Evolutionary conservation across 2,888 invertebrate genomes (phyloP), one percentile per base, ranked within the genome.

Genomic region (Drosophila kuntzei): DNA sequence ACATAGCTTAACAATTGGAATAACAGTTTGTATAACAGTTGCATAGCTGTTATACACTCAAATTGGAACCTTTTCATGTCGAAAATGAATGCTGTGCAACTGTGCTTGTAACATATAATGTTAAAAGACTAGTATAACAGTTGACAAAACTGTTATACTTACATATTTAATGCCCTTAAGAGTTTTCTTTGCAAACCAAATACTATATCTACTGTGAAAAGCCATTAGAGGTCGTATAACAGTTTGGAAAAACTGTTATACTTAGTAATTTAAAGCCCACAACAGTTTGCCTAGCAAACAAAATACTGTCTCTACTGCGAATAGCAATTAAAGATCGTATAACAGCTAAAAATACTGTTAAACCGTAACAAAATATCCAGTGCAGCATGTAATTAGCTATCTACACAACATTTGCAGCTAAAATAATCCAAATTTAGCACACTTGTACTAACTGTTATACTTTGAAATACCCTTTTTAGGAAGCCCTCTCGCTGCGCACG

Each of bases 401-500:
- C 11, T 32, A 8, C 2, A 32, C 0, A 6, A 6, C 4, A 29
- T 27, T 32, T 37, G 1, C n/a, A 59, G 34, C 36, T 14, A 4
- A 6, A 9, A n/a, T 25, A 25, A 18, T 6, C 11, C 1, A 11
- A 6, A 11, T n/a, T 49, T 12, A 5, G 0, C 27, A 8, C 25
- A 27, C 27, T 8, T 32, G 1, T 20, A 29, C 55, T 59, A 59
- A 77, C 49, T 62, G 47, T 49, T 59, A 25, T 32, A 55, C 29
- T n/a, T 25, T 58, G 20, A 14, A 41, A 53, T 43, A 8, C 27
- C 25, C n/a, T 50, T 93, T 93, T 1, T 93, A 97, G 97, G 97
- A 97, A 93, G 96, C 96, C 85, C 94, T 96, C 88, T 96, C 96
- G 55, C 92, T 98, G 78, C 96, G 96, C 92, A 95, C 96, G 58